Base-by-base conservation (phyloP, 2,113 vertebrate genomes). In the Sebastes fasciatus region DNA sequence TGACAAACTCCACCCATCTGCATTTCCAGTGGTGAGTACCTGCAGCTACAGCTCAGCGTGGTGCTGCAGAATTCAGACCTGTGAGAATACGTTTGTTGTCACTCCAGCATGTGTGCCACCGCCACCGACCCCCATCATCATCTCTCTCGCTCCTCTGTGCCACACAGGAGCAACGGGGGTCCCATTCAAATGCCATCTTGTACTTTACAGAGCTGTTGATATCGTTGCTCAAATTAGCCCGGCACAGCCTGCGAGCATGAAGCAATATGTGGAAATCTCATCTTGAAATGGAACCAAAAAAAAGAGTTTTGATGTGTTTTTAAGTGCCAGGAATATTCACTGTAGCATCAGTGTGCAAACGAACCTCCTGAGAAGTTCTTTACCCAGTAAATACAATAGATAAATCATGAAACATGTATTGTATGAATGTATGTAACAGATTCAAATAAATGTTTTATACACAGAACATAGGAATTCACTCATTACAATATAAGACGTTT, bases 251-350 rank as follows among this genome's bases (percentile, higher is more conserved):
- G 63, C 4, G 10, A 74, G 61, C 75, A 85, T 77, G 77, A 80
- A 82, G 74, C 74, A 82, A 84, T 63, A 77, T 19, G 52, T 69
- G 79, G 76, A 83, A 86, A 86, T 79, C n/a, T 80, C 49, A n/a
- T 58, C 34, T 16, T 58, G 5, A 21, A 34, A 57, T 61, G 8
- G 40, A 68, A 23, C 42, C 0, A 13, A 65, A 45, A 72, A 60
- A 58, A 2, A 6, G 40, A 2, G 5, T 74, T 62, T 42, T 19
- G 70, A 77, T n/a, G 26, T 80, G 43, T 48, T 63, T 77, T 64
- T 52, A 66, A 42, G 46, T 23, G 16, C 6, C 10, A 45, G 51
- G 19, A 67, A 70, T 40, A 49, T 46, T 48, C 61, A 40, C 43
- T 45, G 17, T 1, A 46, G 10, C n/a, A 62, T 71, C 46, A 16